These are phyloP conservation scores for Gastrophysa polygoni DNA, from an alignment of 2,888 invertebrate species.

Conservation along the genomic window DNA sequence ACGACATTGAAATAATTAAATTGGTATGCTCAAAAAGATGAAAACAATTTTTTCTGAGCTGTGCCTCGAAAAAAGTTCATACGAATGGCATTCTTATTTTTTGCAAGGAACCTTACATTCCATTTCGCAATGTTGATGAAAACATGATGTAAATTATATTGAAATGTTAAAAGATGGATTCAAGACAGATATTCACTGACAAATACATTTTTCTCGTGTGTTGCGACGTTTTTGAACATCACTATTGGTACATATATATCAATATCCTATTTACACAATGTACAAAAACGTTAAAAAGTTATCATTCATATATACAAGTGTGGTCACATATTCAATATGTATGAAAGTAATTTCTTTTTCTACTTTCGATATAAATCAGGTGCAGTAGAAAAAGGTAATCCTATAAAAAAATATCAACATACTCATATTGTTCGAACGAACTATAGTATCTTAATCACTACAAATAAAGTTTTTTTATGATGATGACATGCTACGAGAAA, in stretches of 20 bases:
- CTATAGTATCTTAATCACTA: conserved; percentile 29
- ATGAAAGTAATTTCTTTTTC: conserved; percentile 40
- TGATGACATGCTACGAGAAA: conserved; percentile 36
- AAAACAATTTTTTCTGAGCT: no score
- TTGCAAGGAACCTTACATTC: no score
- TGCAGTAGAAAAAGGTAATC: conserved; percentile 38
- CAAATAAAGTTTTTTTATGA: conserved; percentile 29
- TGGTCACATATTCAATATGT: conserved; percentile 48
- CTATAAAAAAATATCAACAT: conserved; percentile 42
- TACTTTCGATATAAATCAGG: conserved; percentile 36
- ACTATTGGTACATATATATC: conserved; percentile 1
- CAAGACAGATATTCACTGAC: no score
- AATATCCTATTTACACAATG: conserved; percentile 38
- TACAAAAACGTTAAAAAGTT: conserved; percentile 26
- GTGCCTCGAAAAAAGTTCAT: no score
- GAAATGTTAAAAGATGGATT: no score
- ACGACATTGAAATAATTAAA: no score
- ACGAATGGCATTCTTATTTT: no score
- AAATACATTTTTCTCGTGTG: conserved; percentile 2
- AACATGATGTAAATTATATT: no score
- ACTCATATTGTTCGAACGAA: conserved; percentile 36
- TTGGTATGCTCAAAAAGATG: no score
- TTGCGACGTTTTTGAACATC: conserved; percentile 4
- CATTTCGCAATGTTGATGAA: no score
- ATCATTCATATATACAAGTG: conserved; percentile 42